These are phyloP conservation scores for Drosophila azteca DNA, from an alignment of 1,140 invertebrate species.

Conservation along the genomic window DNA sequence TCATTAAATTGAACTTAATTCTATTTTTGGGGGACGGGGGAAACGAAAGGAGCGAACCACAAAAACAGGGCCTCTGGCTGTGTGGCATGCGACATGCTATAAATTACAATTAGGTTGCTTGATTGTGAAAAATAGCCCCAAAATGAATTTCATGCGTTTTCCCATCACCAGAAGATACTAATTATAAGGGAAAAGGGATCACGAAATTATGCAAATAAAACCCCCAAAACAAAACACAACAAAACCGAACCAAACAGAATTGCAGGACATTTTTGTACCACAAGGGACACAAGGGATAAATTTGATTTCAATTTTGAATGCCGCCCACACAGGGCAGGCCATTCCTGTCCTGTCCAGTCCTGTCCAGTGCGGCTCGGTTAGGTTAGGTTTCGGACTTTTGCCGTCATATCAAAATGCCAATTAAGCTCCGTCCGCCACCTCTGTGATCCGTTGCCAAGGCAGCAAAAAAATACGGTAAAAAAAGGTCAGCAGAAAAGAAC, in stretches of 20 bases:
- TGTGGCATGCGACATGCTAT: constrained; percentile 44
- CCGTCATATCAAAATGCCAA: constrained; percentile 78
- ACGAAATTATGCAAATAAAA: constrained; percentile 51
- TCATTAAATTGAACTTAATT: constrained; percentile 75
- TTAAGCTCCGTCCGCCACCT: constrained; percentile 60
- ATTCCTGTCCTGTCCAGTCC: no score
- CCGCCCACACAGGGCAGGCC: background rate
- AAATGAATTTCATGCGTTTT: constrained; percentile 32
- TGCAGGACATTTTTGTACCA: constrained; percentile 12
- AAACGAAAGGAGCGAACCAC: constrained; percentile 22
- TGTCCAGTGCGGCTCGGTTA: constrained; percentile 3
- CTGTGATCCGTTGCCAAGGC: constrained; percentile 28
- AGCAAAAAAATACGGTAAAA: constrained; percentile 13
- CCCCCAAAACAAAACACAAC: background rate
- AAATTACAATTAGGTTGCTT: constrained; percentile 79
- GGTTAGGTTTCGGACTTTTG: background rate
- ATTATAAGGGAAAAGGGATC: constrained; percentile 50
- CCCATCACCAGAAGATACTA: constrained; percentile 47
- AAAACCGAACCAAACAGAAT: background rate
- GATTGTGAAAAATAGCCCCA: constrained; percentile 69
- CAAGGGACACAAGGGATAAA: constrained; percentile 14
- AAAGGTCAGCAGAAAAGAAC: constrained; percentile 25
- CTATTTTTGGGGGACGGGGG: constrained; percentile 30
- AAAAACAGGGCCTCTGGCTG: constrained; percentile 24
- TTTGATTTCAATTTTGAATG: constrained; percentile 70